Evolutionary conservation across 2,888 invertebrate species (phyloP).

Genomic region (Syrista parreyssii): DNA sequence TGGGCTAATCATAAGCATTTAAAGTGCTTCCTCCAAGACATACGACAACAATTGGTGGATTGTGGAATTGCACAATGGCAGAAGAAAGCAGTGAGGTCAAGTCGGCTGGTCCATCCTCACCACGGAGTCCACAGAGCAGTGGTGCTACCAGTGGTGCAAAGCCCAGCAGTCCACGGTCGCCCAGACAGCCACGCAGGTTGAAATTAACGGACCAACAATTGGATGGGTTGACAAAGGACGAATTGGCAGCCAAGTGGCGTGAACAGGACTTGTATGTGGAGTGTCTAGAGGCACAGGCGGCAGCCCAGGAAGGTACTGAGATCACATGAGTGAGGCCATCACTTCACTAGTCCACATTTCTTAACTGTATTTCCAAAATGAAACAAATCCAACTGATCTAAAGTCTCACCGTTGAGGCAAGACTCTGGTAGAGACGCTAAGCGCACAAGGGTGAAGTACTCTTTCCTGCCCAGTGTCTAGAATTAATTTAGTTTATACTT

Average conservation of each 20-base stretch:
- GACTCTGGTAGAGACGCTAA: constrained; percentile 54
- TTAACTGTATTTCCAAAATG: constrained; percentile 50
- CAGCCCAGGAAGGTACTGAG: constrained; percentile 82
- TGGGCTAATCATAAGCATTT: not conserved
- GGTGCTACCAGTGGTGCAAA: constrained; percentile 34
- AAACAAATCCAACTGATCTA: constrained; percentile 25
- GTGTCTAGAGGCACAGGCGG: constrained; percentile 78
- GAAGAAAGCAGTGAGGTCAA: constrained; percentile 57
- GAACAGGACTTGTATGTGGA: constrained; percentile 83
- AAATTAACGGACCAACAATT: constrained; percentile 75
- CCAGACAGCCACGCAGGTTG: constrained; percentile 69
- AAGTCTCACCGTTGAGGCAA: constrained; percentile 41
- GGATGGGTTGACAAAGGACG: constrained; percentile 73
- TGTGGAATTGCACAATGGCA: constrained; percentile 44
- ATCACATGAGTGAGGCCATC: constrained; percentile 53
- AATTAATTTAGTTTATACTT: constrained; percentile 9
- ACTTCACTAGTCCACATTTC: constrained; percentile 52
- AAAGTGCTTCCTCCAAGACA: not conserved
- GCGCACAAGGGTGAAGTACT: constrained; percentile 30
- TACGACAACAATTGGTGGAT: not conserved
- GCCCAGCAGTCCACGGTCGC: constrained; percentile 69
- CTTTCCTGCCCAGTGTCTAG: constrained; percentile 21
- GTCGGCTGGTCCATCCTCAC: constrained; percentile 55
- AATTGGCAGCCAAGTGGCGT: constrained; percentile 78
- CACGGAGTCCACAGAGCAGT: constrained; percentile 51